Base-by-base conservation (phyloP, 1,140 invertebrate genomes). In the Gonatopus flavifemur region DNA sequence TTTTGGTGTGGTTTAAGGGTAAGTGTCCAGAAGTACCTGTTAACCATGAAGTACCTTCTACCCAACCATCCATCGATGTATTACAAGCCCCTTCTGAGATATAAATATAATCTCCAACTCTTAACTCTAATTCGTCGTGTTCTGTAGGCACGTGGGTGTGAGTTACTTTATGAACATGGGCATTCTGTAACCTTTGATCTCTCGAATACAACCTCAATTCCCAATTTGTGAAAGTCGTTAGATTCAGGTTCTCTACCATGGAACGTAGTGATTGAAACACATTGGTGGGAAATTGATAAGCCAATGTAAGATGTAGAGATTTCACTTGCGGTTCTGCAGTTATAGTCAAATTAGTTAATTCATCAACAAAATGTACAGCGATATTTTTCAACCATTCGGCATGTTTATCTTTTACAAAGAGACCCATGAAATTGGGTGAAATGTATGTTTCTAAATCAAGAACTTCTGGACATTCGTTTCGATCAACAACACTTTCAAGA, bases 41-140 rank as follows among this genome's bases (percentile, higher is more conserved):
- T 15, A 93, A 75, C 91, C 91, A 94, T 1, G 91, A 94, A 19
- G 86, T 88, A 18, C 91, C 92, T 66, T 88, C 84, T 1, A 89
- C 88, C 92, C 93, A 95, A 25, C 90, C 90, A 77, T 94, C 91
- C 2, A 84, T 77, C 2, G 89, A 88, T 35, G 76, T 84, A 16
- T 83, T 83, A 40, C 89, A 78, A 24, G 86, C 86, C 45, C 88
- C 86, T 49, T 85, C 83, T 56, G 85, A 84, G 31, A 94, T 80
- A 71, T 91, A 93, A 49, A 96, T 86, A 68, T 88, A 93, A 76
- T 95, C 93, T 12, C 91, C 91, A 21, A 88, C 84, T 46, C 89
- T 82, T 21, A 96, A 74, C 68, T 94, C 90, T 37, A 95, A 67
- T 76, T 96, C 92, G 73, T 94, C 91, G 36, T 83, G 82, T 63